These are phyloP conservation scores for Tenebrio molitor DNA, from an alignment of 1,140 invertebrate species.

Conservation along the genomic window DNA sequence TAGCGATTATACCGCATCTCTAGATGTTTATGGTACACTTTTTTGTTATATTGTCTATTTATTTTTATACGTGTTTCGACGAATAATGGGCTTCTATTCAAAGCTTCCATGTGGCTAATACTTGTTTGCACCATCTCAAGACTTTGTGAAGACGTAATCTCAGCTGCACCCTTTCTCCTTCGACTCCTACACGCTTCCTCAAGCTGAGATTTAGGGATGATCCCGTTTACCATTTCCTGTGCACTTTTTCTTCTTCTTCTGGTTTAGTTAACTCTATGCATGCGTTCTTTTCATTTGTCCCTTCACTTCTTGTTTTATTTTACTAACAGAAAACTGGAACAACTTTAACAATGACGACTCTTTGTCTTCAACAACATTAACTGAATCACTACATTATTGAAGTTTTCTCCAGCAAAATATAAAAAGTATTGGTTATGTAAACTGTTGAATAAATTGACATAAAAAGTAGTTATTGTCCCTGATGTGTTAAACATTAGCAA, in stretches of 20 bases:
- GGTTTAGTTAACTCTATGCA: slow-evolving; percentile 53
- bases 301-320: slow-evolving; percentile 53
- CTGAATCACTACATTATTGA: slow-evolving; percentile 21
- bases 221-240: slow-evolving; percentile 54
- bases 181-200: slow-evolving; percentile 37
- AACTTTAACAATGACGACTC: slow-evolving; percentile 8
- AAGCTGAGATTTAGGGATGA: slow-evolving; percentile 58
- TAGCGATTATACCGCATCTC: slow-evolving; percentile 74
- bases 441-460: too few relatives aligned
- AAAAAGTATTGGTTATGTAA: slow-evolving; percentile 10
- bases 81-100: slow-evolving; percentile 39
- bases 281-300: slow-evolving; percentile 57
- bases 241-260: slow-evolving; percentile 49
- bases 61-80: slow-evolving; percentile 19
- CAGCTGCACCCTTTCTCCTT: slow-evolving; percentile 40
- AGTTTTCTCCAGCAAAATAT: background rate
- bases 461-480: too few relatives aligned
- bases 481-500: too few relatives aligned
- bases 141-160: slow-evolving; percentile 29
- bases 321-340: slow-evolving; percentile 22
- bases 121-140: slow-evolving; percentile 41
- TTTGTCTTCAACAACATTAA: background rate
- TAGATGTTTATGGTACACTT: slow-evolving; percentile 76
- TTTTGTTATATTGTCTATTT: slow-evolving; percentile 17
- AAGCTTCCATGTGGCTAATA: slow-evolving; percentile 40